Conservation (phyloP, 2,113 vertebrate species). For the Cynopterus brachyotis region DNA sequence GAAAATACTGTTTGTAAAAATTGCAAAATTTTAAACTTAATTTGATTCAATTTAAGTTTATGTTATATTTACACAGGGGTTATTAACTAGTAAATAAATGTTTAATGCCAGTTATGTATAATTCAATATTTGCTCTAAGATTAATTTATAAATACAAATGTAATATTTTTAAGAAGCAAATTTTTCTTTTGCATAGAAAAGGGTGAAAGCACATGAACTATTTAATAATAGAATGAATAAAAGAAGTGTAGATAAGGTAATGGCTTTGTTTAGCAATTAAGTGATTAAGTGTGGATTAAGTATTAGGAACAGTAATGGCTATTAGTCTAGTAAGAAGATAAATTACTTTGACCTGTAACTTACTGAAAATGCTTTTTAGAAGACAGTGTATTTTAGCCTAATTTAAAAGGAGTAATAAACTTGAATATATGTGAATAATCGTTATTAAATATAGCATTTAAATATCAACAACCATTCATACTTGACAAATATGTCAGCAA, state of each 20-base stretch:
- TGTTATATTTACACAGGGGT: not conserved
- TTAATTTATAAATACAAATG: not conserved
- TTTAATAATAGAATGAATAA: not conserved
- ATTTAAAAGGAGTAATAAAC: not conserved
- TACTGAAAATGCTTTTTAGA: constrained; percentile 28
- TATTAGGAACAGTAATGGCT: not conserved
- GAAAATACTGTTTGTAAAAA: not conserved
- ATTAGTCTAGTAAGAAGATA: not conserved
- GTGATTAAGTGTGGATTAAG: constrained; percentile 17
- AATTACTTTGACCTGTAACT: constrained; percentile 14
- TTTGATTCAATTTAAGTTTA: not conserved
- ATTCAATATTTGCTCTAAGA: not conserved
- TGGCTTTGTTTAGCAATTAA: not conserved
- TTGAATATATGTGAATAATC: not conserved
- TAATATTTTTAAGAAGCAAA: not conserved
- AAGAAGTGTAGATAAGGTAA: not conserved
- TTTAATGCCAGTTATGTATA: not conserved
- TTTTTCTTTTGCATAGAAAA: not conserved
- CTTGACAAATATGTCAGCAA: not conserved
- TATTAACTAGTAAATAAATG: not conserved
- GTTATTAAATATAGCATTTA: constrained; percentile 12
- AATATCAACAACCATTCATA: not conserved
- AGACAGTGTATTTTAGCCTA: not conserved
- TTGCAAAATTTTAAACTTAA: not conserved
- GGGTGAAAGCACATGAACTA: not conserved